A percentile compares a stretch with the other conserved stretches of the same genome.
phyloP scores from a whole-genome alignment of 2,113 vertebrate genomes.

The Rissa tridactyla region DNA sequence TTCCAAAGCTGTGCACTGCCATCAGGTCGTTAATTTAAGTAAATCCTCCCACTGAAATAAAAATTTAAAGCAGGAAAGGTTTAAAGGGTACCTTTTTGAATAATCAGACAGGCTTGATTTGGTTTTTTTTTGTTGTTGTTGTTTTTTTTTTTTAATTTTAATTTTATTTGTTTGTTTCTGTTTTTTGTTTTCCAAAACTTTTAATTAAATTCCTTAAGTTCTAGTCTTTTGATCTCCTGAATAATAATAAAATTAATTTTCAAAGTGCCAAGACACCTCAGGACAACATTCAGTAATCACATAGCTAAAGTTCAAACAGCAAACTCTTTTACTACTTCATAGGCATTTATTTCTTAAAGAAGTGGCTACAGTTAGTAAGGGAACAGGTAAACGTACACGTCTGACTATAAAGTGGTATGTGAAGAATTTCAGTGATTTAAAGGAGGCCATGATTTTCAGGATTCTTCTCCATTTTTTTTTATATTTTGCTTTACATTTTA shows the following conservation, averaged over 20 bases:
- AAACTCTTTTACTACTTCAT: background rate
- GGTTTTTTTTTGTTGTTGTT: background rate
- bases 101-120: background rate
- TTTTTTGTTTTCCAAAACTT: background rate
- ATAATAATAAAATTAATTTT: background rate
- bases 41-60: background rate
- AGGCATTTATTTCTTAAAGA: background rate
- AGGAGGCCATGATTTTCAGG: background rate
- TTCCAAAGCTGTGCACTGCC: background rate
- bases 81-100: background rate
- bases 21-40: background rate
- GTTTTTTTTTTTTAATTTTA: background rate
- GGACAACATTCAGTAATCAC: background rate
- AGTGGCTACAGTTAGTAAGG: background rate
- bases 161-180: too few relatives aligned
- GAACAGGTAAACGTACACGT: background rate
- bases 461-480: background rate
- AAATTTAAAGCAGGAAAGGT: background rate
- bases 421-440: background rate
- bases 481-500: background rate
- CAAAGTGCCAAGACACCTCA: background rate
- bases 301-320: background rate
- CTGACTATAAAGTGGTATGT: background rate
- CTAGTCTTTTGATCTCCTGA: background rate
- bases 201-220: background rate